Percentiles rank a stretch among this genome's conserved stretches.
Conservation (phyloP, 2,113 vertebrate genomes). For the Agapornis roseicollis region DNA sequence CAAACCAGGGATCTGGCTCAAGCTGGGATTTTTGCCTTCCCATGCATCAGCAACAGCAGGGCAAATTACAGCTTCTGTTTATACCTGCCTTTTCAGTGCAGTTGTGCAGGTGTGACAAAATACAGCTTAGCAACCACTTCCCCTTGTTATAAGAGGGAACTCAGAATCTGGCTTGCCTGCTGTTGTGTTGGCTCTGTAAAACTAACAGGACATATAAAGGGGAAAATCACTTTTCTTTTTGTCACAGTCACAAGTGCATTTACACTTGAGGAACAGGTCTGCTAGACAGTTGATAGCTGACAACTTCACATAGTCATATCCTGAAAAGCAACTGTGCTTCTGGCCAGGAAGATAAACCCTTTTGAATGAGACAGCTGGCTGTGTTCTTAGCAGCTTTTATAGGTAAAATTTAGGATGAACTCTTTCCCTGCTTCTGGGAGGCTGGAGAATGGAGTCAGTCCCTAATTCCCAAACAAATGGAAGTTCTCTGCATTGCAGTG, state of each 20-base stretch:
- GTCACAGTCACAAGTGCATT: fast-evolving
- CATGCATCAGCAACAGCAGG: conserved; percentile 34
- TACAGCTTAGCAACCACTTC: background rate
- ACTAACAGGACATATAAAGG: background rate
- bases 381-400: background rate
- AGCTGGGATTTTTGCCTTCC: conserved; percentile 19
- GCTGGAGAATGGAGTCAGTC: background rate
- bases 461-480: background rate
- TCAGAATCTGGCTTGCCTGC: background rate
- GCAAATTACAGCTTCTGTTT: conserved; percentile 45
- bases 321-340: background rate
- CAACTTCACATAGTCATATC: background rate
- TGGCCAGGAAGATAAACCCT: background rate
- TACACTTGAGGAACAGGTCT: background rate
- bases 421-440: background rate
- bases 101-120: conserved; percentile 42
- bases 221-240: background rate
- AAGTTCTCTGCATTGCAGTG: background rate
- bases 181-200: background rate
- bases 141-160: background rate
- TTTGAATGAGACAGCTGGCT: background rate
- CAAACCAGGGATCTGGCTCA: background rate
- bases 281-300: background rate
- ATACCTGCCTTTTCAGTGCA: conserved; percentile 13
- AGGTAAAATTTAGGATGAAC: background rate